Percentiles rank a stretch among this genome's conserved stretches.
Evolutionary conservation across 2,888 invertebrate genomes (phyloP).

Genomic region (Arrhopalites spinosus): DNA sequence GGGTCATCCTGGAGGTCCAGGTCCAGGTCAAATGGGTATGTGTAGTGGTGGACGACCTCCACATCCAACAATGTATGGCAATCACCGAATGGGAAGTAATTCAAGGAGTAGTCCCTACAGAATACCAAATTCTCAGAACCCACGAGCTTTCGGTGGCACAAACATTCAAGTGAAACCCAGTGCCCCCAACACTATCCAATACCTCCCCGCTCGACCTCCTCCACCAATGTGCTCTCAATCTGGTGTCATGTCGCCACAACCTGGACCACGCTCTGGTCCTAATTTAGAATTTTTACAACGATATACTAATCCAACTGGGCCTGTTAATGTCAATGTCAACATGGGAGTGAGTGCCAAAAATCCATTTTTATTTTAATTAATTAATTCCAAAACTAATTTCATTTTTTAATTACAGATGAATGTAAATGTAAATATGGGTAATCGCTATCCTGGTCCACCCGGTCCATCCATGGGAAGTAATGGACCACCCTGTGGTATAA

Average conservation of each 20-base stretch:
- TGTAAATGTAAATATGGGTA: constrained; percentile 57
- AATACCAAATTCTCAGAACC: constrained; percentile 63
- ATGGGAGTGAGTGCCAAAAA: constrained; percentile 45
- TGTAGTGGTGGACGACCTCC: constrained; percentile 48
- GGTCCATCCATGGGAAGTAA: constrained; percentile 40
- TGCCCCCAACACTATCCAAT: constrained; percentile 97
- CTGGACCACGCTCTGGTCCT: constrained; percentile 77
- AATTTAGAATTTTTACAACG: constrained; percentile 87
- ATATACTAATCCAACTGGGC: constrained; percentile 81
- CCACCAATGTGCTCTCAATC: constrained; percentile 55
- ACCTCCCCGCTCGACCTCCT: constrained; percentile 93
- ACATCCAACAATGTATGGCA: constrained; percentile 47
- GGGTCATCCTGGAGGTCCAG: constrained; percentile 18
- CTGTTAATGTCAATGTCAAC: constrained; percentile 58
- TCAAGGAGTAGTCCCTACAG: constrained; percentile 60
- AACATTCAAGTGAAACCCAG: constrained; percentile 94
- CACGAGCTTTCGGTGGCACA: constrained; percentile 71
- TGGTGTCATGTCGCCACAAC: constrained; percentile 59
- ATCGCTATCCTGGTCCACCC: constrained; percentile 49
- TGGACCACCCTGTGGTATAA: constrained; percentile 56
- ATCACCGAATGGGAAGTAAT: constrained; percentile 60
- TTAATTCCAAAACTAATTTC: neutral
- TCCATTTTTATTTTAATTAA: neutral
- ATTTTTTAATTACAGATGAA: constrained; percentile 52
- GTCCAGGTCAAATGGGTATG: constrained; percentile 56